These are phyloP conservation scores for Hemaris fuciformis DNA, from an alignment of 2,888 invertebrate species.

Conservation along the genomic window DNA sequence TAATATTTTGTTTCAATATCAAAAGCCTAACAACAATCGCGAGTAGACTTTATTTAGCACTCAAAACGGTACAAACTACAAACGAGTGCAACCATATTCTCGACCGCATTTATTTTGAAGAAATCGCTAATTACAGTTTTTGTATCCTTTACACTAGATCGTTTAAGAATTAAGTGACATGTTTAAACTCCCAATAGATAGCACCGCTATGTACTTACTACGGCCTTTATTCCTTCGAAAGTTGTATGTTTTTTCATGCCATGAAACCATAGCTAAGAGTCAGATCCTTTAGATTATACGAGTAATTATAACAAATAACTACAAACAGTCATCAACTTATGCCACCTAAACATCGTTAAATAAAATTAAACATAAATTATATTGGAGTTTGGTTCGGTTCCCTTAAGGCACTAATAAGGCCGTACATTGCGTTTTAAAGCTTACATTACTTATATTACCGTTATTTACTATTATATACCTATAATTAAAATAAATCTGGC, in stretches of 20 bases:
- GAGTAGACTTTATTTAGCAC: too few species aligned
- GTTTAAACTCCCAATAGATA: too few species aligned
- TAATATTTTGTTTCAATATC: too few species aligned
- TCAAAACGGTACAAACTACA: too few species aligned
- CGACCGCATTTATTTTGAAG: too few species aligned
- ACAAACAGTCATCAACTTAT: background rate
- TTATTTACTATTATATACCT: constrained; percentile 16
- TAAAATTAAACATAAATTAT: constrained; percentile 29
- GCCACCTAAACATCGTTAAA: background rate
- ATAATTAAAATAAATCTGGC: constrained; percentile 10
- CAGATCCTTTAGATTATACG: background rate
- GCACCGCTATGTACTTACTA: too few species aligned
- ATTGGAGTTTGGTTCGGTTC: constrained; percentile 77
- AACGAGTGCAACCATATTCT: too few species aligned
- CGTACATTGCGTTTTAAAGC: constrained; percentile 71
- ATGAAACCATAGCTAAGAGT: background rate
- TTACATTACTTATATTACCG: constrained; percentile 38
- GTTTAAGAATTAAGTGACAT: too few species aligned
- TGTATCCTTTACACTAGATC: too few species aligned
- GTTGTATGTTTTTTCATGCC: background rate
- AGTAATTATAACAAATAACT: background rate
- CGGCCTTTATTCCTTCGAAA: too few species aligned
- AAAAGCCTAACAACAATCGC: too few species aligned
- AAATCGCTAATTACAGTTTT: too few species aligned
- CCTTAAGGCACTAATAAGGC: constrained; percentile 74